Evolutionary conservation across 2,113 vertebrate genomes (phyloP).

Genomic region (Bos javanicus): DNA sequence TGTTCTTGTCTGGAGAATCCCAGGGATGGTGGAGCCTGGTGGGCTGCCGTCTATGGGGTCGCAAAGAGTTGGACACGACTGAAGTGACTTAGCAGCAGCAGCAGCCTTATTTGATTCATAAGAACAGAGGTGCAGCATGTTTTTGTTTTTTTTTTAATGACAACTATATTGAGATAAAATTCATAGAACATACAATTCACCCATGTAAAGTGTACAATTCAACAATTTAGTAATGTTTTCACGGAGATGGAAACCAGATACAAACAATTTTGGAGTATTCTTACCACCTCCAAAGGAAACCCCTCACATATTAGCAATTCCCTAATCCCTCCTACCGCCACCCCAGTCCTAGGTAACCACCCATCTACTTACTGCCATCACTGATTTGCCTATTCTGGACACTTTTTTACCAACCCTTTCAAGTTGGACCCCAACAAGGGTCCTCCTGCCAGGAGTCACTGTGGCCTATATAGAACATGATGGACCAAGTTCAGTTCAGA

Average conservation of each 20-base stretch:
- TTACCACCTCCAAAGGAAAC: background rate
- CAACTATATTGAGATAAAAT: background rate
- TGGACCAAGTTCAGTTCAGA: background rate
- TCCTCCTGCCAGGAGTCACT: background rate
- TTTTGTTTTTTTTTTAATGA: background rate
- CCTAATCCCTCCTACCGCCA: background rate
- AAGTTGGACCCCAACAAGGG: background rate
- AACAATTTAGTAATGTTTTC: background rate
- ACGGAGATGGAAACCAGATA: background rate
- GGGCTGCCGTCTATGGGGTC: too few species aligned
- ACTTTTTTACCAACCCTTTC: background rate
- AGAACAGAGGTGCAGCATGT: background rate
- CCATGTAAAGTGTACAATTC: background rate
- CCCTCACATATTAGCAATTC: background rate
- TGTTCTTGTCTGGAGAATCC: too few species aligned
- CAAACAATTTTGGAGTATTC: background rate
- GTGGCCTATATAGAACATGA: background rate
- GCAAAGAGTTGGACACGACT: fast-evolving
- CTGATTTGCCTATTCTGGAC: background rate
- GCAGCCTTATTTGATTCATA: background rate
- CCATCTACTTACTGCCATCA: background rate
- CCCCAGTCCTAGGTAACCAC: background rate
- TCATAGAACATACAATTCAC: background rate
- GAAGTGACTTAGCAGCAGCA: too few species aligned
- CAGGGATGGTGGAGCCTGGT: too few species aligned